Evolutionary conservation across 2,888 invertebrate genomes (phyloP), one percentile per base, ranked within the genome.

Genomic region (Odontocerum albicorne): DNA sequence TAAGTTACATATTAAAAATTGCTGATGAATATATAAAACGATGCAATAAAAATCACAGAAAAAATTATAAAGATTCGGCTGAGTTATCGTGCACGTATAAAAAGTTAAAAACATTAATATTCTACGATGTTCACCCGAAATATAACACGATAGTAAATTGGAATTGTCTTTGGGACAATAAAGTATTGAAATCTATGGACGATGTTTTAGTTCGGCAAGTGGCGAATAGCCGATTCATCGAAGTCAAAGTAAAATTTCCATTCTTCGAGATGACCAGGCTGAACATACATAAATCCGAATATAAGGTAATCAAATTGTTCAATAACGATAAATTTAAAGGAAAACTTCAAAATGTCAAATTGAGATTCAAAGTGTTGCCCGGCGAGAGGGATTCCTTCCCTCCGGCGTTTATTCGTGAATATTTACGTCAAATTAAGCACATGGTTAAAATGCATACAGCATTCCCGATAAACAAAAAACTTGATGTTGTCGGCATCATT

Each of bases 71-170:
- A 15, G 27, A 7, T 27, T n/a, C 16, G 7, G 17, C 16, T 12
- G 43, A 35, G 35, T 8, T 50, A n/a, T 19, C 12, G 17, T 42
- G 33, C 13, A 13, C 50, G 7, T 50, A 50, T 20, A 50, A 12
- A 10, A 40, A 50, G 19, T 17, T 50, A 1, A 35, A 50, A 32
- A 39, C 20, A 20, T 4, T 20, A 16, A 12, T 50, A 33, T 50
- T 42, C 27, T 31, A 8, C 10, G 21, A 39, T 4, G 4, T 27
- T 7, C 49, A 49, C 27, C 39, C 27, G 1, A 49, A 10, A 16
- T 3, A 10, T n/a, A 13, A 27, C 4, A 15, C 49, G 27, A 49
- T 12, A 27, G n/a, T 10, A 31, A 27, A 21, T 13, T 16, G 7
- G 12, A 19, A 7, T 4, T 27, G 27, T 7, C 10, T 7, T 27